Evolutionary conservation across 2,113 vertebrate genomes (phyloP).

Genomic region (Numida meleagris): DNA sequence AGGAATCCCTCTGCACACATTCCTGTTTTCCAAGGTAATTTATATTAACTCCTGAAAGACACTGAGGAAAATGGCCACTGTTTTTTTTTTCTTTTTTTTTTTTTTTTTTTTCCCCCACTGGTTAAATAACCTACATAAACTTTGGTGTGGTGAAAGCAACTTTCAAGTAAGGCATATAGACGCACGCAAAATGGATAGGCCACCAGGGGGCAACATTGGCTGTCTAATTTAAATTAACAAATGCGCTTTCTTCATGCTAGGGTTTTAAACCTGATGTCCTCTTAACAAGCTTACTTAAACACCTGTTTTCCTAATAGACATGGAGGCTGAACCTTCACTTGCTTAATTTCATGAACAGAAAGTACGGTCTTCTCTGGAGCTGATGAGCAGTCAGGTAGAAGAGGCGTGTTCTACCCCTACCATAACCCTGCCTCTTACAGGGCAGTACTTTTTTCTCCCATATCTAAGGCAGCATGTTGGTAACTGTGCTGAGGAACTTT

Average conservation of each 20-base stretch:
- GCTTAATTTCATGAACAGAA: neutral
- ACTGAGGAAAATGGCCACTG: neutral
- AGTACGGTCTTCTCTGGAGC: neutral
- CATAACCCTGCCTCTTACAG: neutral
- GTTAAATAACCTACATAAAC: neutral
- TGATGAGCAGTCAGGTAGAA: neutral
- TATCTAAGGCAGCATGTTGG: neutral
- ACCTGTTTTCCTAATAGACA: neutral
- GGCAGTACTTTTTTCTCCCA: neutral
- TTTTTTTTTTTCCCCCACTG: neutral
- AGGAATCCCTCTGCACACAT: neutral
- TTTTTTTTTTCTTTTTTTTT: neutral
- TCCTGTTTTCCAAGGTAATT: neutral
- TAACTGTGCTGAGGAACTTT: neutral
- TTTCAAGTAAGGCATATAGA: neutral
- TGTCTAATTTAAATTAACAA: neutral
- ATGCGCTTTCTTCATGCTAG: neutral
- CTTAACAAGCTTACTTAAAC: neutral
- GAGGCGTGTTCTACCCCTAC: neutral
- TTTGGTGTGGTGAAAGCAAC: neutral
- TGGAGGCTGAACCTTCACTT: neutral
- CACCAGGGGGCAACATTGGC: neutral
- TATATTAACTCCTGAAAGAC: neutral
- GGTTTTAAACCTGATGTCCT: neutral
- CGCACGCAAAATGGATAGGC: neutral